Base-by-base conservation (phyloP, 2,113 vertebrate genomes). In the Crotalus horridus region DNA sequence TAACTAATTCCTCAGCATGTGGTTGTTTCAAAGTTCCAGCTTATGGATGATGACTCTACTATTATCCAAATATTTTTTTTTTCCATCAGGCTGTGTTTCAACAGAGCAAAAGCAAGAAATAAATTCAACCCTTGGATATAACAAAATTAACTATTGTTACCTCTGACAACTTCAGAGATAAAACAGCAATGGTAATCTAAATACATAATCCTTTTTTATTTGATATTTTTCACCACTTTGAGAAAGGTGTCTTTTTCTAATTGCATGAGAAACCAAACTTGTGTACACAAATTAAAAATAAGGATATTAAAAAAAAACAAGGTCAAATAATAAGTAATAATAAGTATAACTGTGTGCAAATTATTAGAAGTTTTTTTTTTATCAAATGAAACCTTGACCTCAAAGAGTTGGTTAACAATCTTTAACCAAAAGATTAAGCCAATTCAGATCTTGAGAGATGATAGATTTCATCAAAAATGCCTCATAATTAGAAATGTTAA, bases 1-100 rank as follows among this genome's bases (percentile, higher is more conserved):
- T 97, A 97, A 96, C 94, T 96, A 96, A 94, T 97, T 97, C 91
- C 90, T 91, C 85, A 95, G 94, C 92, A 95, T 89, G 94, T 10
- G 95, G 94, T 85, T 95, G 89, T 87, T 96, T 93, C 93, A 95
- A 95, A 95, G 93, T 89, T 90, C 58, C 87, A 94, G 33, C 4
- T 92, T 96, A 64, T 39, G 94, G 92, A 94, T 94, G 94, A 93
- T 87, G 93, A n/a, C 12, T 92, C 92, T 96, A 96, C 94, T 95
- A 69, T 95, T 93, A 90, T 3, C 46, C 90, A 95, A 93, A 94
- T 94, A 86, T 87, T 39, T 56, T 81, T 95, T 81, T 95, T 53
- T 93, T 95, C 59, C 58, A 94, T 94, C 93, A 94, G 86, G 29
- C 95, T 13, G 15, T 92, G 81, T 0, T 6, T 93, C 48, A 69